Percentiles rank a stretch among this genome's conserved stretches.
phyloP scores from a whole-genome alignment of 2,888 invertebrate species.

The Parelbella ahira region DNA sequence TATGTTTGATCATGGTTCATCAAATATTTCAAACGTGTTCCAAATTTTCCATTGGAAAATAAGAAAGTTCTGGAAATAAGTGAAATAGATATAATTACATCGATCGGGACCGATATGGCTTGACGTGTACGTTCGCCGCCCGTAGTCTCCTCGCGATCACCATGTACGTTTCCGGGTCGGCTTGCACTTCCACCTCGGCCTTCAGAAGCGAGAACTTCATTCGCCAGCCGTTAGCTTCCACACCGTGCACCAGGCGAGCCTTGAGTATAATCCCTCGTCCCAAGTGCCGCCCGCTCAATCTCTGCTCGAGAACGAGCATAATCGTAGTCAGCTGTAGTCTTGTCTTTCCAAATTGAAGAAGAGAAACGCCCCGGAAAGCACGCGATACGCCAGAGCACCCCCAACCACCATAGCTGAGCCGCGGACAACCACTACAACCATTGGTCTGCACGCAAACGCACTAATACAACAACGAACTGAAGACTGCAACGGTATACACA shows the following conservation, averaged over 20 bases:
- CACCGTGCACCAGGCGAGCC: constrained; percentile 65
- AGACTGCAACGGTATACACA: constrained; percentile 26
- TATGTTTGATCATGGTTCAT: too few species aligned
- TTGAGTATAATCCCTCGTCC: constrained; percentile 61
- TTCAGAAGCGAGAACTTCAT: constrained; percentile 68
- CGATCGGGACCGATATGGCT: constrained; percentile 50
- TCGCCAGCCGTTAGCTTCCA: constrained; percentile 67
- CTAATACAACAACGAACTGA: constrained; percentile 33
- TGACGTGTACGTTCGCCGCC: constrained; percentile 64
- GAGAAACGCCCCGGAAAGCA: constrained; percentile 67
- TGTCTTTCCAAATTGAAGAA: constrained; percentile 74
- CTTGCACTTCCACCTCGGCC: constrained; percentile 71
- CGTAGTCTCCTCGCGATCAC: constrained; percentile 59
- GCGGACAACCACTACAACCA: constrained; percentile 62
- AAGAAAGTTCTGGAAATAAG: too few species aligned
- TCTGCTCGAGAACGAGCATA: constrained; percentile 77
- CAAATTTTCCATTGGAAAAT: too few species aligned
- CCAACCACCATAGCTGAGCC: constrained; percentile 70
- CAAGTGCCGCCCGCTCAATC: constrained; percentile 62
- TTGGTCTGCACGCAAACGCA: constrained; percentile 46
- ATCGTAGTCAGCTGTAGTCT: constrained; percentile 75
- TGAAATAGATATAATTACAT: constrained; percentile 53
- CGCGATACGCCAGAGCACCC: constrained; percentile 53
- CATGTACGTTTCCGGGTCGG: constrained; percentile 61
- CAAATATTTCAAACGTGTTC: too few species aligned